phyloP scores from a whole-genome alignment of 2,888 invertebrate genomes.

The Pinctada fucata region DNA sequence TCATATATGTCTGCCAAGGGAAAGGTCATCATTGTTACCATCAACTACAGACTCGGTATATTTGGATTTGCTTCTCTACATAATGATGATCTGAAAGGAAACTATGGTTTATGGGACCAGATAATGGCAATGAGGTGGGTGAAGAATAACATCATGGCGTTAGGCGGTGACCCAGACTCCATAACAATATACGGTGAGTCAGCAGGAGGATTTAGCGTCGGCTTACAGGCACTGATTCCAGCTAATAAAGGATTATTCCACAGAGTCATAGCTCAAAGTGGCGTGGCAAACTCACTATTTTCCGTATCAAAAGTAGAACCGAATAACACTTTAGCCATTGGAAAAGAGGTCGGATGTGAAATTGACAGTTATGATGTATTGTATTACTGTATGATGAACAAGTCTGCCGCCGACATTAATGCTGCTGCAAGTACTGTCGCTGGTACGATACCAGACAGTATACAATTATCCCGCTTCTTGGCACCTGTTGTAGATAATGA shows the following conservation, averaged over 20 bases:
- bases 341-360: conserved; percentile 6
- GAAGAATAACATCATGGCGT: conserved; percentile 54
- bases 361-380: background rate
- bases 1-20: conserved; percentile 19
- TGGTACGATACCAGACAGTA: background rate
- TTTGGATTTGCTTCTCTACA: conserved; percentile 37
- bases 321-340: conserved; percentile 3
- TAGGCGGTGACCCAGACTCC: conserved; percentile 67
- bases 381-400: conserved; percentile 1
- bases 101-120: conserved; percentile 73
- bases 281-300: conserved; percentile 19
- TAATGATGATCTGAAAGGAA: conserved; percentile 61
- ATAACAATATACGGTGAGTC: conserved; percentile 67
- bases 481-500: conserved; percentile 34
- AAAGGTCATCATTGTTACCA: conserved; percentile 41
- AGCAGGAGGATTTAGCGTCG: conserved; percentile 33
- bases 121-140: conserved; percentile 73
- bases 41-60: conserved; percentile 39
- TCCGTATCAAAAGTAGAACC: background rate
- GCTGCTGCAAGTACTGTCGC: too few species aligned
- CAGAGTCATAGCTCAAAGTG: conserved; percentile 36
- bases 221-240: conserved; percentile 28
- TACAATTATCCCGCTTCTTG: background rate
- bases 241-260: conserved; percentile 35
- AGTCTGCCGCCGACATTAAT: background rate